Base-by-base conservation (phyloP, 2,888 invertebrate genomes). In the Syrphus vitripennis region DNA sequence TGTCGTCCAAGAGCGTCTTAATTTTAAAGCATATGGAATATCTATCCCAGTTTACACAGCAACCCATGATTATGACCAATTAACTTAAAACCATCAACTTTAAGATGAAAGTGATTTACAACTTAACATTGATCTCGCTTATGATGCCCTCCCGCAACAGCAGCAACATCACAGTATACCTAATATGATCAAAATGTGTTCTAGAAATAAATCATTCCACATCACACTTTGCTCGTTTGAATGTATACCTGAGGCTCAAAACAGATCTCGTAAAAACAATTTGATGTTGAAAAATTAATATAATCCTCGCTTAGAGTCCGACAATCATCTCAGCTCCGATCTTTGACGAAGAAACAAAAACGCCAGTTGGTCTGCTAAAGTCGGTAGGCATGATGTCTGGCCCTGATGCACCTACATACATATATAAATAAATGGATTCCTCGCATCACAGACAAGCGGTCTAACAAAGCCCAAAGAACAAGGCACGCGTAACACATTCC, bases 401-500 rank as follows among this genome's bases (percentile, higher is more conserved):
- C 50, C 19, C 9, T 34, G 59, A 29, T 55, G 55, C 2, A 34
- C 10, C 10, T 29, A 9, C 4, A 19, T 31, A 37, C 57, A 1
- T 57, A 10, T 12, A 3, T 26, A 16, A 6, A 65, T 21, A 50
- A 50, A 50, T 67, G 67, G 50, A 29, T 45, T 34, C 34, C 19
- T 57, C 12, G 31, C 31, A 29, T 26, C 45, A 67, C 14, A 75
- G 76, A 79, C 70, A 65, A 71, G 57, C 75, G 83, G 83, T 75
- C 80, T 61, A 77, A 76, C 71, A 80, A 84, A 76, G 67, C 63
- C 75, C 42, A 55, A 45, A 71, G 63, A 76, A 80, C 37, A 72
- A 77, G 84, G 84, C 84, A 84, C 84, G 84, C 84, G 84, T 84
- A 84, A 81, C 81, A 81, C 81, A 84, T 81, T 84, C 81, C 81